Base-by-base conservation (phyloP, 2,888 invertebrate genomes). In the Deroplatys truncata region DNA sequence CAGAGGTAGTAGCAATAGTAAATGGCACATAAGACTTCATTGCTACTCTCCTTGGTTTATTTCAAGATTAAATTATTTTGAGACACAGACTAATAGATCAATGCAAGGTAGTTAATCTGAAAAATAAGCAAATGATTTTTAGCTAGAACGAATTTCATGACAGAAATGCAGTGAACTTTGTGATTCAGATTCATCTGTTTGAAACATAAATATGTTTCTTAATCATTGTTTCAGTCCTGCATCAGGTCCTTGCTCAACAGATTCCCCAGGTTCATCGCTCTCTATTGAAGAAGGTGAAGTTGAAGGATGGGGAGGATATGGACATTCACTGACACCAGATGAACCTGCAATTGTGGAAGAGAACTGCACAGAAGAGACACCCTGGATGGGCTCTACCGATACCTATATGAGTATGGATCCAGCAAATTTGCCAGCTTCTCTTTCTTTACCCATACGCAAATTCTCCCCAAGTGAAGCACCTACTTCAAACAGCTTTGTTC, bases 241-340 rank as follows among this genome's bases (percentile, higher is more conserved):
- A 43, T 95, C 95, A 84, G 95, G 94, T 91, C 93, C 94, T 0
- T 94, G 94, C 91, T 96, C 95, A 88, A 95, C 96, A 0, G 96
- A 96, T 92, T 96, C 96, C 28, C 96, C 96, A 84, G 96, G 96
- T 56, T 96, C 96, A 0, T 96, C 96, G 4, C 93, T 96, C 85
- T 96, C 96, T 88, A 95, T 96, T 92, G 95, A 96, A 91, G 96
- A 96, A 90, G 93, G 94, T 3, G 95, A 95, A 93, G 83, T 83
- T 91, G 92, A 92, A 90, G 92, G 91, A 88, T 90, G 92, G 91
- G 88, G 91, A 85, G 92, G 95, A 90, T 94, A 94, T 91, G 94
- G 94, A 28, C 94, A 94, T 92, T 94, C 95, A 5, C 92, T 95
- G 89, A 95, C 95, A 0, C 95, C 95, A 2, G 96, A 96, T 91